Conservation (phyloP, 1,140 invertebrate genomes). For the Drosophila setifemur region DNA sequence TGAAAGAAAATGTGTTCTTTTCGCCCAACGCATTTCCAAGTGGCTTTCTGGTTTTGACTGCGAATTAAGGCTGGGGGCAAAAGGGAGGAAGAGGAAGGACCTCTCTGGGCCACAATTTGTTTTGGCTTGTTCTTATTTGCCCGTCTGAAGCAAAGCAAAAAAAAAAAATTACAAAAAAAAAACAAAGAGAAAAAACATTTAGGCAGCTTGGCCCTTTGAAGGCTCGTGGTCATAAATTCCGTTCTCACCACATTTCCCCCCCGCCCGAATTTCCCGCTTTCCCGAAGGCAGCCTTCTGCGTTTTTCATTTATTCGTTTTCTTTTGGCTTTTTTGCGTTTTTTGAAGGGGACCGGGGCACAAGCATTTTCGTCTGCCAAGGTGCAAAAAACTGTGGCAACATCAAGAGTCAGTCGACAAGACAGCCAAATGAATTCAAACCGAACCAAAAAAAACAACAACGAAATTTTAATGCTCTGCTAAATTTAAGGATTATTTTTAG, state of each 20-base stretch:
- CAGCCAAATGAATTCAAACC: conserved; percentile 16
- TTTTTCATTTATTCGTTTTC: conserved; percentile 39
- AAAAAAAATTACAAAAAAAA: not conserved
- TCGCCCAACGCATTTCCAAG: conserved; percentile 41
- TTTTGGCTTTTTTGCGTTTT: conserved; percentile 16
- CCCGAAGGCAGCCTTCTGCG: conserved; percentile 11
- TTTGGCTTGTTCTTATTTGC: conserved; percentile 53
- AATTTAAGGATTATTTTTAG: not conserved
- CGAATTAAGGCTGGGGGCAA: conserved; percentile 24
- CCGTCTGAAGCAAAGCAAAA: conserved; percentile 1
- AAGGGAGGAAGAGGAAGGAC: not conserved
- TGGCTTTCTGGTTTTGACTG: conserved; percentile 55
- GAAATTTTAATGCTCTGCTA: conserved; percentile 43
- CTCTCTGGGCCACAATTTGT: conserved; percentile 47
- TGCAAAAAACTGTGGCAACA: conserved; percentile 62
- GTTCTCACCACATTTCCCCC: conserved; percentile 76
- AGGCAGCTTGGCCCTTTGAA: conserved; percentile 73
- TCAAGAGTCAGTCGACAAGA: conserved; percentile 31
- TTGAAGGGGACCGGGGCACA: conserved; percentile 29
- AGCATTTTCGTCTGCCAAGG: conserved; percentile 64
- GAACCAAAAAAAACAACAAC: not conserved
- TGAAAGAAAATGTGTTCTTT: conserved; percentile 53
- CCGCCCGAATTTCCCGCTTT: not conserved
- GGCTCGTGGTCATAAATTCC: conserved; percentile 81
- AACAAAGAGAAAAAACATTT: conserved; percentile 65